Conservation (phyloP, 1,140 invertebrate genomes). For the Drosophila repleta region DNA sequence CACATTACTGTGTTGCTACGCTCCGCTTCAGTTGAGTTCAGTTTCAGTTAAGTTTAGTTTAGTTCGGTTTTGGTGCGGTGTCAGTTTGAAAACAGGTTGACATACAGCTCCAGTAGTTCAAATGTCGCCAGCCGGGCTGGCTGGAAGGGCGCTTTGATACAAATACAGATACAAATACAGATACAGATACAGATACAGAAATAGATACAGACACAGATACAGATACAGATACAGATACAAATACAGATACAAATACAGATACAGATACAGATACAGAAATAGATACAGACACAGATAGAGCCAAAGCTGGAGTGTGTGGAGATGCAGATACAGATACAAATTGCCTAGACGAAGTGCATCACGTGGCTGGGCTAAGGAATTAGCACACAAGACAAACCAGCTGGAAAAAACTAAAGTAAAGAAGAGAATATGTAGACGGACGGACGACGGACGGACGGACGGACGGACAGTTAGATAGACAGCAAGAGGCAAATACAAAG, state of each 20-base stretch:
- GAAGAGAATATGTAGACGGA: not conserved
- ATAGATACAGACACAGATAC: conserved; percentile 1
- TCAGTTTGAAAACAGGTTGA: conserved; percentile 70
- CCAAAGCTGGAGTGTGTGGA: too few relatives aligned
- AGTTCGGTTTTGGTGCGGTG: conserved; percentile 34
- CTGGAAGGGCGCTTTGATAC: conserved; percentile 11
- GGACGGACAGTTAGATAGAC: not conserved
- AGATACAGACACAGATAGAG: too few relatives aligned
- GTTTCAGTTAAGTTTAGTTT: conserved; percentile 15
- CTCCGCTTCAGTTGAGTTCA: conserved; percentile 35
- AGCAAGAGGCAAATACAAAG: conserved; percentile 19
- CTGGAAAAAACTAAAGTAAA: conserved; percentile 7
- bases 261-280: conserved; percentile 10
- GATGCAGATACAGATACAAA: conserved; percentile 26
- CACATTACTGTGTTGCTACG: conserved; percentile 26
- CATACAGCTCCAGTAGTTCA: conserved; percentile 66
- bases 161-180: not conserved
- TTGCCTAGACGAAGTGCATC: conserved; percentile 17
- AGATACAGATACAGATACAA: conserved; percentile 26
- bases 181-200: conserved; percentile 3
- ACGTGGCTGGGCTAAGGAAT: conserved; percentile 26
- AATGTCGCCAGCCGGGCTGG: conserved; percentile 43
- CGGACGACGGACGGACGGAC: too few relatives aligned
- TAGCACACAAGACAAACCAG: conserved; percentile 11
- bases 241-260: not conserved